A percentile compares a stretch with the other conserved stretches of the same genome.
Conservation (phyloP, 2,797 vertebrate genomes). For the Apogon talboti region DNA sequence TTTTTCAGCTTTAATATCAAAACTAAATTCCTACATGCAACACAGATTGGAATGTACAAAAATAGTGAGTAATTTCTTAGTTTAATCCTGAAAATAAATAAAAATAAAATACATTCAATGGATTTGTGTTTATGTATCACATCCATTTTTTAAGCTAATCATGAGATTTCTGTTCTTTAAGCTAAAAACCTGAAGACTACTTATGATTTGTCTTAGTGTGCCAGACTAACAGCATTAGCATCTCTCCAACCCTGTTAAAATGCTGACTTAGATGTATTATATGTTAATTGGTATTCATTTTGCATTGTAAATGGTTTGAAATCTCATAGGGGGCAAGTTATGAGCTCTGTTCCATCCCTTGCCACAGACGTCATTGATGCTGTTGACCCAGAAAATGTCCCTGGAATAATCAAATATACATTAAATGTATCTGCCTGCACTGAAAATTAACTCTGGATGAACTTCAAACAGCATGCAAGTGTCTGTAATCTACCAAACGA, state of each 20-base stretch:
- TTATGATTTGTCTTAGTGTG: not conserved
- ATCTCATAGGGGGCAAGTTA: constrained; percentile 27
- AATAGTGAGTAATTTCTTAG: not conserved
- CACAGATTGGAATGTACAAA: no score
- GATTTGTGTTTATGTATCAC: not conserved
- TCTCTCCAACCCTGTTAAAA: constrained; percentile 1
- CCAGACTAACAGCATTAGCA: constrained; percentile 4
- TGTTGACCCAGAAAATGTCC: constrained; percentile 71
- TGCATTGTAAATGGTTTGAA: constrained; percentile 26
- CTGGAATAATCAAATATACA: constrained; percentile 71
- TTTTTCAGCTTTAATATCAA: no score
- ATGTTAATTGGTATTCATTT: constrained; percentile 26
- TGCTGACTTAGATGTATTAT: constrained; percentile 15
- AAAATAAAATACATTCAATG: not conserved
- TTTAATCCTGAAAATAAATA: no score
- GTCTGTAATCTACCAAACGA: constrained; percentile 55
- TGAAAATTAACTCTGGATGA: constrained; percentile 51
- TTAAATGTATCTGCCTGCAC: constrained; percentile 51
- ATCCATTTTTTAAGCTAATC: not conserved
- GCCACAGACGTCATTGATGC: constrained; percentile 32
- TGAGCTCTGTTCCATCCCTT: constrained; percentile 26
- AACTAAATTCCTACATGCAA: no score
- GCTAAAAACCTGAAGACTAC: constrained; percentile 5
- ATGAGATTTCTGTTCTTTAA: constrained; percentile 12
- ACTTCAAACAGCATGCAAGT: constrained; percentile 67